Conservation (phyloP, 2,113 vertebrate species). For the Trichomycterus rosablanca region DNA sequence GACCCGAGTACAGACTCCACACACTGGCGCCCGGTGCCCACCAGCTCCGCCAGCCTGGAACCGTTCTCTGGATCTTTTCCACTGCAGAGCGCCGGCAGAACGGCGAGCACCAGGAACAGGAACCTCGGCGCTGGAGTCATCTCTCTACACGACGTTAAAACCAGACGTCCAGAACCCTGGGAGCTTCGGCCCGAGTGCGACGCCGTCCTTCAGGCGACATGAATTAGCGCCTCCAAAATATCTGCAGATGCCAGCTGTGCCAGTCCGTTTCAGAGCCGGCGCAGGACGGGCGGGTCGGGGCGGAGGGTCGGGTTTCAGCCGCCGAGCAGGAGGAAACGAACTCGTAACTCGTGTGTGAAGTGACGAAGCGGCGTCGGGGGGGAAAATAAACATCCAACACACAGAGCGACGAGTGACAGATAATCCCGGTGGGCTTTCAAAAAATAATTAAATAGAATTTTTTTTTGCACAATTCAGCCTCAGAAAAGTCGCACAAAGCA, state of each 20-base stretch:
- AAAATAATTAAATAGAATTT: too few relatives aligned
- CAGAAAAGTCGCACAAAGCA: too few relatives aligned
- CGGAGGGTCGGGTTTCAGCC: not conserved
- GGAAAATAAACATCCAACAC: too few relatives aligned
- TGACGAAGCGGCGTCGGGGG: not conserved
- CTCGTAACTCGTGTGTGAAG: not conserved
- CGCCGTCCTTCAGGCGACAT: not conserved
- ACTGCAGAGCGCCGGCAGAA: not conserved
- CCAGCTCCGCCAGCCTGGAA: not conserved
- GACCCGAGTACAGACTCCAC: not conserved
- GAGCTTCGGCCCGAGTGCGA: not conserved
- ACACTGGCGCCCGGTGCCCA: not conserved
- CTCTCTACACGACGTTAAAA: too few relatives aligned
- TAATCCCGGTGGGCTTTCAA: too few relatives aligned
- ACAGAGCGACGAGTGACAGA: too few relatives aligned
- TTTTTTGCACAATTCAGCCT: too few relatives aligned
- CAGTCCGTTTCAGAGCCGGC: not conserved
- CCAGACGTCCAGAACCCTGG: not conserved
- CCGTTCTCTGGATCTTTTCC: not conserved
- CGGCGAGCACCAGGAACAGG: not conserved
- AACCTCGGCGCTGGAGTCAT: not conserved
- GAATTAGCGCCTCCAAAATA: constrained; percentile 57
- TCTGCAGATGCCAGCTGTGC: constrained; percentile 46
- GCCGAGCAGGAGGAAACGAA: not conserved
- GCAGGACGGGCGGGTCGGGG: not conserved